phyloP scores from a whole-genome alignment of 2,888 invertebrate species.

The Thysanoteuthis rhombus region DNA sequence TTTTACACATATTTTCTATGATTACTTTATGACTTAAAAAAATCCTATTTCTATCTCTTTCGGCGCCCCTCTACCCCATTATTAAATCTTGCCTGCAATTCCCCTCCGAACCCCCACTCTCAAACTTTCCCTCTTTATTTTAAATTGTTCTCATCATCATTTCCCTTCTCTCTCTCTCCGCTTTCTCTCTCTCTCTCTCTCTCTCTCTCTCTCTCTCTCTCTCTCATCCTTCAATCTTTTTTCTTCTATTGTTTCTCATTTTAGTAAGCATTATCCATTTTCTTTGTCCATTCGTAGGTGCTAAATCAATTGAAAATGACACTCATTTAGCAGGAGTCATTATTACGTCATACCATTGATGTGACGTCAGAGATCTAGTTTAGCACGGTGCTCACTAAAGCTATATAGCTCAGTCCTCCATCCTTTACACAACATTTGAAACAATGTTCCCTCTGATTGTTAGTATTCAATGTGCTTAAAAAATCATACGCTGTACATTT shows the following conservation, averaged over 20 bases:
- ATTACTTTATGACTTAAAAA: neutral
- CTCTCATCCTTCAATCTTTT: neutral
- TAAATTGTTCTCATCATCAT: too few species aligned
- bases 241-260: neutral
- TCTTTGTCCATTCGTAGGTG: neutral
- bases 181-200: neutral
- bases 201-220: neutral
- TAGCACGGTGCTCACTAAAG: neutral
- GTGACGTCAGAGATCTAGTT: neutral
- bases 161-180: too few species aligned
- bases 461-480: too few species aligned
- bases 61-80: neutral
- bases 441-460: too few species aligned
- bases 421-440: neutral
- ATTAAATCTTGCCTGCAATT: neutral
- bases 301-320: conserved; percentile 12
- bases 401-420: neutral
- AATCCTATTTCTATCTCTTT: neutral
- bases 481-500: too few species aligned
- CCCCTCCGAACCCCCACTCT: too few species aligned
- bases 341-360: too few species aligned
- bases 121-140: too few species aligned
- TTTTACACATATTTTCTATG: neutral
- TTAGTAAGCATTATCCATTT: neutral
- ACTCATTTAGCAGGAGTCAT: neutral